Base-by-base conservation (phyloP, 2,113 vertebrate species). In the Rhinoderma darwinii region DNA sequence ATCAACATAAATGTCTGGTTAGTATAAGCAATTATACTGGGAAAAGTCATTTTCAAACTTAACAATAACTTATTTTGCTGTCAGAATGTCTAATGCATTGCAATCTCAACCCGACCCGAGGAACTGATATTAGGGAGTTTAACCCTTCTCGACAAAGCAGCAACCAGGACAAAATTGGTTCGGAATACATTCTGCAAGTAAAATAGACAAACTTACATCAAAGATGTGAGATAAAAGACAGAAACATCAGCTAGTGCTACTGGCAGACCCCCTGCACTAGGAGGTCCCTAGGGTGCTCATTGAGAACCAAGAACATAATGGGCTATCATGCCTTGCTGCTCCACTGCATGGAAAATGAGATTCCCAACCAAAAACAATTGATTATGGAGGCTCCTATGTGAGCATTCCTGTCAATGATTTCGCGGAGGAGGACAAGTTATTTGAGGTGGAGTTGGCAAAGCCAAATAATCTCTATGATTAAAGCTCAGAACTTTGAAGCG, bases 1-100 rank as follows among this genome's bases (percentile, higher is more conserved):
- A 82, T 74, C 78, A 82, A 82, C 86, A 87, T 79, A 74, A 81
- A 82, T 75, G 78, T 61, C 86, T 87, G 79, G 68, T 87, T 82
- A 74, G 66, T 82, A 41, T 87, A 59, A 82, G 86, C 79, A 75
- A 87, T 87, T 87, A 82, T 75, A 87, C 44, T 63, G 79, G 78
- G 27, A 87, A 87, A 81, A 87, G 44, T 82, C 77, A 82, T 87
- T 87, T 87, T 87, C 47, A 59, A 81, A 82, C 39, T 59, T 82
- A 54, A 86, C 75, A 86, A 80, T 80, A 84, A 80, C 76, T 56
- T 86, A 61, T 82, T 87, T 66, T 82, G 37, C 68, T 87, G 78
- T 22, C 50, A 61, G 50, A 86, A 72, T 37, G 63, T 80, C 50
- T 79, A 81, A 77, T 73, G 76, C 77, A 73, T 84, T 74, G 70